Conservation (phyloP, 23 tunicate species). For the Halocynthia roretzi region DNA sequence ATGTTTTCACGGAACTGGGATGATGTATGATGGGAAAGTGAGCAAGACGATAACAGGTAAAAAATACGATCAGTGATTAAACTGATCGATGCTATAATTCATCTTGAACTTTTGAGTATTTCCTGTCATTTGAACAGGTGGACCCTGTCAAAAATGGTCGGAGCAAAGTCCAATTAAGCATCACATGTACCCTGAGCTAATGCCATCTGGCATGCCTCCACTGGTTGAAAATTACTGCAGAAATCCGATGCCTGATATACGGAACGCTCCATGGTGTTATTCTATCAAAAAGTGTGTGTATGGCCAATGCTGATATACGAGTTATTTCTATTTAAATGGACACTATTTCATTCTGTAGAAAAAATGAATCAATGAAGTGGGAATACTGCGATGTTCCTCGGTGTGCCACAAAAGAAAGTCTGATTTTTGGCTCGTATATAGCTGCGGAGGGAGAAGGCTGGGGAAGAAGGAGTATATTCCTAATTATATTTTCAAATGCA, state of each 20-base stretch:
- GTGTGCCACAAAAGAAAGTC: constrained; percentile 37
- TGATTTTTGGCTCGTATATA: constrained; percentile 20
- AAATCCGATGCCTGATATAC: constrained; percentile 19
- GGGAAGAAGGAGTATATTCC: too few relatives aligned
- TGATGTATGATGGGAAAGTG: constrained; percentile 39
- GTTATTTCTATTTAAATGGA: background rate
- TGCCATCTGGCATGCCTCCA: constrained; percentile 35
- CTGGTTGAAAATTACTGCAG: constrained; percentile 26
- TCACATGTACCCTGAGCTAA: background rate
- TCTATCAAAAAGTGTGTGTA: background rate
- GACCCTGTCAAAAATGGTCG: constrained; percentile 15
- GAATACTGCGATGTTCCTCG: constrained; percentile 61
- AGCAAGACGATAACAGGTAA: constrained; percentile 14
- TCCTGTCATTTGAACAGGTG: background rate
- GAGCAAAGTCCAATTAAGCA: constrained; percentile 16
- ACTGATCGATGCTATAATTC: background rate
- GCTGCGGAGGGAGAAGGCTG: too few relatives aligned
- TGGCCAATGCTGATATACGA: constrained; percentile 35
- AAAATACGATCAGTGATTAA: background rate
- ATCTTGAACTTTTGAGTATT: background rate
- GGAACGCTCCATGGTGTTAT: background rate
- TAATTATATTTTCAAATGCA: too few relatives aligned
- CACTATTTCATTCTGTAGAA: background rate
- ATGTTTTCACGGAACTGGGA: constrained; percentile 64
- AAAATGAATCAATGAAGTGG: background rate